Evolutionary conservation across 2,113 vertebrate species (phyloP).

Genomic region (Damaliscus lunatus): DNA sequence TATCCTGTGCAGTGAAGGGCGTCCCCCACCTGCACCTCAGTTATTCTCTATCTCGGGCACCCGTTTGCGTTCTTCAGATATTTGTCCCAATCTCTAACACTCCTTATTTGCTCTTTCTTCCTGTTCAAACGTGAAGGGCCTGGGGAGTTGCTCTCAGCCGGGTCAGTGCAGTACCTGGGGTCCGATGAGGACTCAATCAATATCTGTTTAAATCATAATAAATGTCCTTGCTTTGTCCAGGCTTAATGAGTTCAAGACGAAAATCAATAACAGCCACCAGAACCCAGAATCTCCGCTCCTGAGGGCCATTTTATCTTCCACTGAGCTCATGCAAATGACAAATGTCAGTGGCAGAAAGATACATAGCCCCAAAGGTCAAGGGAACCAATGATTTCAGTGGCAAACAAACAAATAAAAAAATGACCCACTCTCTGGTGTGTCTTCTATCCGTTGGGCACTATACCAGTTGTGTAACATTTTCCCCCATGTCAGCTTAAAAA

Average conservation of each 20-base stretch:
- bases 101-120: background rate
- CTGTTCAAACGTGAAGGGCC: background rate
- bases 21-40: rapidly evolving
- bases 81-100: background rate
- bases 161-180: background rate
- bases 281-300: background rate
- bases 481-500: background rate
- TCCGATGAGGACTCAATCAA: background rate
- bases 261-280: background rate
- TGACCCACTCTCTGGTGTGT: background rate
- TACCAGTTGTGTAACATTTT: background rate
- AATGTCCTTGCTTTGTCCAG: background rate
- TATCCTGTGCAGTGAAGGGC: rapidly evolving
- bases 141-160: background rate
- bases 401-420: background rate
- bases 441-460: too few species aligned
- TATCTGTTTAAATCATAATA: background rate
- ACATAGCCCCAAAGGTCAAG: background rate
- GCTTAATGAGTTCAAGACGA: background rate
- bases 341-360: background rate
- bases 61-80: background rate
- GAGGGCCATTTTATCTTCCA: background rate
- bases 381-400: background rate
- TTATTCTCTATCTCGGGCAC: background rate
- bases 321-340: background rate